Conservation (phyloP, 2,797 vertebrate genomes). For the Notolepis coatsorum region DNA sequence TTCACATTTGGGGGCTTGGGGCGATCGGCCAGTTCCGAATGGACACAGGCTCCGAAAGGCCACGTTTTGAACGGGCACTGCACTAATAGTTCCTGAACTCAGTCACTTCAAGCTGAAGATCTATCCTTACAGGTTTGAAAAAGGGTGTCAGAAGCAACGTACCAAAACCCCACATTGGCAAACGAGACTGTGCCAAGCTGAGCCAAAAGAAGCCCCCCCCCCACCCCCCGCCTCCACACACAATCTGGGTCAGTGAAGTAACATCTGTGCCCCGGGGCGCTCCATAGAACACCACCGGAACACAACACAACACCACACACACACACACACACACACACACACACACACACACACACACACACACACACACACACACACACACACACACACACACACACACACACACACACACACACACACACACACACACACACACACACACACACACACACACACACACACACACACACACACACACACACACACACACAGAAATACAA, state of each 20-base stretch:
- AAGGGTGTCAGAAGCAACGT: too few relatives aligned
- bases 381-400: conserved; percentile 24
- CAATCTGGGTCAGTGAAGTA: conserved; percentile 30
- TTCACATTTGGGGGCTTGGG: too few relatives aligned
- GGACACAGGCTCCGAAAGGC: too few relatives aligned
- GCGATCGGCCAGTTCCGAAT: too few relatives aligned
- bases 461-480: conserved; percentile 18
- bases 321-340: conserved; percentile 16
- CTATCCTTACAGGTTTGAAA: too few relatives aligned
- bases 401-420: conserved; percentile 3
- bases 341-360: conserved; percentile 10
- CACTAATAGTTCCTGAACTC: too few relatives aligned
- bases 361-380: conserved; percentile 1
- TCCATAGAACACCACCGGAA: conserved; percentile 6
- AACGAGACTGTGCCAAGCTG: conserved; percentile 15
- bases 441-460: neutral
- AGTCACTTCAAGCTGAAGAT: too few relatives aligned
- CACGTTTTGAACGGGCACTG: too few relatives aligned
- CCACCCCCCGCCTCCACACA: conserved; percentile 28
- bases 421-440: conserved; percentile 20
- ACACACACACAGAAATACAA: conserved; percentile 13
- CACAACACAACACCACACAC: too few relatives aligned
- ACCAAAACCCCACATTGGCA: conserved; percentile 21
- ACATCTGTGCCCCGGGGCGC: conserved; percentile 42
- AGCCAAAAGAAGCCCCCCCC: conserved; percentile 1